Evolutionary conservation across 2,888 invertebrate species (phyloP).

Genomic region (Hypomecis atomaria): DNA sequence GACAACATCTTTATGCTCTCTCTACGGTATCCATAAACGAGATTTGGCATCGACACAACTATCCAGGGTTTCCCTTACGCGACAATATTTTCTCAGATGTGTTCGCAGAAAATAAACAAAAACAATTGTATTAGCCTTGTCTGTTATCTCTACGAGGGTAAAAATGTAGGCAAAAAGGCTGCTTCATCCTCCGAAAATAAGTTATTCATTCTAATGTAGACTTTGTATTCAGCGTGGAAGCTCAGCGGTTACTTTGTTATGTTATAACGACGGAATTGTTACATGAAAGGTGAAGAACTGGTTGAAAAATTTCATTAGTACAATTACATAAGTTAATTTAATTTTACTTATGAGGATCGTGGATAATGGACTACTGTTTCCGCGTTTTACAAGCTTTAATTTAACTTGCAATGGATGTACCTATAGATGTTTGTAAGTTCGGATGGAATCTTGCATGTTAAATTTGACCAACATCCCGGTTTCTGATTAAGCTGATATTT

Average conservation of each 20-base stretch:
- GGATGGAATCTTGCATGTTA: too few species aligned
- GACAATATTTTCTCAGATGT: conserved; percentile 18
- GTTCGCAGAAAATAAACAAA: conserved; percentile 30
- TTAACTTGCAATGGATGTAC: too few species aligned
- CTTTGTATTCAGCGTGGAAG: conserved; percentile 51
- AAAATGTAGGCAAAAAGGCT: conserved; percentile 30
- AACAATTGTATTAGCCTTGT: conserved; percentile 37
- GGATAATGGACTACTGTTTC: too few species aligned
- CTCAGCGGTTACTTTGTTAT: conserved; percentile 16
- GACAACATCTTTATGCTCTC: not conserved
- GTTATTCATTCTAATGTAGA: conserved; percentile 59
- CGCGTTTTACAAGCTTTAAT: too few species aligned
- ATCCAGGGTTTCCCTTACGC: conserved; percentile 10
- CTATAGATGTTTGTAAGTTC: too few species aligned
- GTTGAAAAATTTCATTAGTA: too few species aligned
- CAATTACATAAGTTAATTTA: too few species aligned
- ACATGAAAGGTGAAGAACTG: not conserved
- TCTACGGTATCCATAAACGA: conserved; percentile 9
- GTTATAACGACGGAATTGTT: conserved; percentile 13
- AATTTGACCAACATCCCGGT: too few species aligned
- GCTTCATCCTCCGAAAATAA: conserved; percentile 44
- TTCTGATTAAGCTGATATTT: too few species aligned
- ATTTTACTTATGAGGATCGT: too few species aligned
- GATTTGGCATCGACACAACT: conserved; percentile 23
- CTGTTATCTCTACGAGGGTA: conserved; percentile 26